Evolutionary conservation across 23 tunicate species (phyloP).

Genomic region (Clavelina lepadiformis): DNA sequence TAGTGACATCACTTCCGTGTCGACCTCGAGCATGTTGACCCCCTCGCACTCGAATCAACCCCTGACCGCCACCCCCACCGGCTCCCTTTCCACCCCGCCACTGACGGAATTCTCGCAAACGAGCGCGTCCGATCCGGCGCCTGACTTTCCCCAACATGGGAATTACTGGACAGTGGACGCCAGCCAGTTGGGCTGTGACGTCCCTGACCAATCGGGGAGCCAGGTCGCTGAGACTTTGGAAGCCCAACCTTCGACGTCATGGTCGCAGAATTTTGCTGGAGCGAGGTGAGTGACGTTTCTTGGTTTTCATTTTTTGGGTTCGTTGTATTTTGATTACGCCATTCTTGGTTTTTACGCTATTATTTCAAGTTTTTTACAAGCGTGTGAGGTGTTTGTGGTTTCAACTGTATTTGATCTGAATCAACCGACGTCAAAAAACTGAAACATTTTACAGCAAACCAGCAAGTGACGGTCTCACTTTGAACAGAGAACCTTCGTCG

Average conservation of each 20-base stretch:
- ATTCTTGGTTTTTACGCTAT: no score
- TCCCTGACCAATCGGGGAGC: constrained; percentile 12
- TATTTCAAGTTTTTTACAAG: no score
- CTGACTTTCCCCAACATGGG: neutral
- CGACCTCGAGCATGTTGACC: constrained; percentile 10
- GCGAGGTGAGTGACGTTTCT: neutral
- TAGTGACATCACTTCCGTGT: neutral
- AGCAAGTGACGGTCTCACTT: neutral
- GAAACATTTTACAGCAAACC: no score
- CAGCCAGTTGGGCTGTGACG: constrained; percentile 24
- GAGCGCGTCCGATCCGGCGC: neutral
- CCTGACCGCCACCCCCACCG: constrained; percentile 61
- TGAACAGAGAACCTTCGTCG: constrained; percentile 1
- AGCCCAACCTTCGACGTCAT: constrained; percentile 14
- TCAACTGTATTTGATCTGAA: no score
- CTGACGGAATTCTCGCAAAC: constrained; percentile 3
- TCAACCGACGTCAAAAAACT: no score
- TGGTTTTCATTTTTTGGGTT: no score
- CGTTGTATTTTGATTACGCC: no score
- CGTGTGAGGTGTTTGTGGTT: no score
- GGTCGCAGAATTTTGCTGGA: constrained; percentile 1
- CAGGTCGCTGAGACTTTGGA: neutral
- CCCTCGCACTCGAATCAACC: constrained; percentile 75
- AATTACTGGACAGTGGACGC: constrained; percentile 39
- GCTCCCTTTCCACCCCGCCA: constrained; percentile 2